phyloP scores from a whole-genome alignment of 2,888 invertebrate species.

The Cristatella mucedo region DNA sequence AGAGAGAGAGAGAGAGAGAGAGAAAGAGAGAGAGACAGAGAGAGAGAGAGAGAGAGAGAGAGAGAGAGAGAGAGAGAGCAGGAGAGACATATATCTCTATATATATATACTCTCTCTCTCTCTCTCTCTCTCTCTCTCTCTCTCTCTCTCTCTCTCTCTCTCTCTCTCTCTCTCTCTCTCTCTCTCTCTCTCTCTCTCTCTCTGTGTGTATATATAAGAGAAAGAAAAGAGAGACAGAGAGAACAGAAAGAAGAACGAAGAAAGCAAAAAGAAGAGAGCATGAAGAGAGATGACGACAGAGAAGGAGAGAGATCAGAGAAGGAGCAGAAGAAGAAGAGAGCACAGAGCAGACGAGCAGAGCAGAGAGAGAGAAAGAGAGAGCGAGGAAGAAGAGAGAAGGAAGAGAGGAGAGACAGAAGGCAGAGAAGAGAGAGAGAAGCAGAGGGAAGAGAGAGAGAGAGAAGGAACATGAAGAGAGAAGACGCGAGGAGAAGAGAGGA shows the following conservation, averaged over 20 bases:
- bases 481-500: not conserved
- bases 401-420: not conserved
- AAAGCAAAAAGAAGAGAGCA: conserved; percentile 12
- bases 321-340: conserved; percentile 13
- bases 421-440: not conserved
- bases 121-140: too few relatives aligned
- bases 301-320: not conserved
- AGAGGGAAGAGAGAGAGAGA: not conserved
- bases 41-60: too few relatives aligned
- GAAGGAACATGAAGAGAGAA: not conserved
- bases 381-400: conserved; percentile 10
- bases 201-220: too few relatives aligned
- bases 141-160: too few relatives aligned
- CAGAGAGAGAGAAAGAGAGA: conserved; percentile 13
- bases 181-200: too few relatives aligned
- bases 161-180: too few relatives aligned
- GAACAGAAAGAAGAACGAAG: conserved; percentile 10
- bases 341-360: conserved; percentile 11
- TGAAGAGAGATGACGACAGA: conserved; percentile 10
- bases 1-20: too few relatives aligned
- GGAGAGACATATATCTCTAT: too few relatives aligned
- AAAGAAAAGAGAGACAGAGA: conserved; percentile 1
- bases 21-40: too few relatives aligned
- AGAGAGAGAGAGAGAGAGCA: too few relatives aligned
- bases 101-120: too few relatives aligned